A percentile compares a stretch with the other conserved stretches of the same genome.
Conservation (phyloP, 2,888 invertebrate genomes). For the Myathropa florea region DNA sequence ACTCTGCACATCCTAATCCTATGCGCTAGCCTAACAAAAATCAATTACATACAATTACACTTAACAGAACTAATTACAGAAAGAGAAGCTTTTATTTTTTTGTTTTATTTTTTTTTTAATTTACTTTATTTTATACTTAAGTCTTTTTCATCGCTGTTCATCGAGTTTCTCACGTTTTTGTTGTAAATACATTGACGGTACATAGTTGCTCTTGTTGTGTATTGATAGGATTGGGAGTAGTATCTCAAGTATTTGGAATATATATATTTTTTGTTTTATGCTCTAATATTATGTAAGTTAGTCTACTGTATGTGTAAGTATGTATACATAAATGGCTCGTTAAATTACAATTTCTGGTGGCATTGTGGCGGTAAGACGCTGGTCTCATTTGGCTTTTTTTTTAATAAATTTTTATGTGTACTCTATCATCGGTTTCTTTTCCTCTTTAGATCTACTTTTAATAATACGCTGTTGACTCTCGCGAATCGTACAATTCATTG, state of each 20-base stretch:
- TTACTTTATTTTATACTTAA: conserved; percentile 22
- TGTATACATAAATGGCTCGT: conserved; percentile 63
- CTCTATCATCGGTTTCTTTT: not conserved
- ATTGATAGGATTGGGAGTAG: conserved; percentile 36
- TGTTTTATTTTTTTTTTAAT: conserved; percentile 17
- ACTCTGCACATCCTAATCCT: conserved; percentile 10
- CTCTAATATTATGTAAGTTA: conserved; percentile 12
- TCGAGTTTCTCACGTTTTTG: not conserved
- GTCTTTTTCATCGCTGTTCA: conserved; percentile 44
- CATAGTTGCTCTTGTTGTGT: conserved; percentile 12
- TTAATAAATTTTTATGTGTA: conserved; percentile 9
- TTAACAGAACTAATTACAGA: conserved; percentile 47
- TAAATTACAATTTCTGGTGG: conserved; percentile 69
- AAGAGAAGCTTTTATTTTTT: conserved; percentile 12
- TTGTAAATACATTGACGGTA: conserved; percentile 56
- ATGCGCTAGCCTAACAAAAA: conserved; percentile 17
- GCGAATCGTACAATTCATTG: conserved; percentile 75
- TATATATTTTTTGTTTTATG: conserved; percentile 35
- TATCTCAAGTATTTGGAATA: conserved; percentile 18
- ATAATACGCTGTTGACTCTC: conserved; percentile 76
- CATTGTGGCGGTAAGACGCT: conserved; percentile 70
- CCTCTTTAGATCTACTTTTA: conserved; percentile 50
- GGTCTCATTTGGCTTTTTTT: conserved; percentile 68
- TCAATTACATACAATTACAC: conserved; percentile 7
- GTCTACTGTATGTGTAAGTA: conserved; percentile 7